Evolutionary conservation across 2,797 vertebrate genomes (phyloP).

Genomic region (Pseudocheirus occidentalis): DNA sequence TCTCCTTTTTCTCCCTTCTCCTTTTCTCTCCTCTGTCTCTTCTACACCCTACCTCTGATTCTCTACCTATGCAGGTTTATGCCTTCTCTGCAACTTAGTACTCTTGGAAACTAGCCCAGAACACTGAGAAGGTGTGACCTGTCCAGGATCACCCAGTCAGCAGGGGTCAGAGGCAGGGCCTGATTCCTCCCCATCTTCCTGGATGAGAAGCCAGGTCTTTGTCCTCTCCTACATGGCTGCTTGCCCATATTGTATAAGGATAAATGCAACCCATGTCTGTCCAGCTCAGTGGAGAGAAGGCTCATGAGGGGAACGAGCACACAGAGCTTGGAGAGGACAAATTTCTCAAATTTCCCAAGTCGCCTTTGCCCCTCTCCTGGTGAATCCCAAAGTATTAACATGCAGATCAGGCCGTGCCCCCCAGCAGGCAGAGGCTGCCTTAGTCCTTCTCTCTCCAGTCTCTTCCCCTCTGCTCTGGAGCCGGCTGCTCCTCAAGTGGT

Average conservation of each 20-base stretch:
- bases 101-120: not conserved
- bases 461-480: not conserved
- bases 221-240: not conserved
- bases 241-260: not conserved
- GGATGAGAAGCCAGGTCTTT: not conserved
- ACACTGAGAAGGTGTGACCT: not conserved
- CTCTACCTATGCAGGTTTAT: not conserved
- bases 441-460: not conserved
- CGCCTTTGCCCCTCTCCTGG: not conserved
- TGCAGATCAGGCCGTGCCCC: not conserved
- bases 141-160: not conserved
- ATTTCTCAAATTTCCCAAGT: not conserved
- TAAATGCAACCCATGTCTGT: not conserved
- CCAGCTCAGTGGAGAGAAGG: not conserved
- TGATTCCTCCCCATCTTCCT: not conserved
- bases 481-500: conserved; percentile 15
- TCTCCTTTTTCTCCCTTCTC: not conserved
- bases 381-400: not conserved
- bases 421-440: not conserved
- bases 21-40: not conserved
- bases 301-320: not conserved
- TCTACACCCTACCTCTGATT: not conserved
- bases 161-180: not conserved
- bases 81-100: not conserved
- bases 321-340: not conserved